Evolutionary conservation across 2,113 vertebrate species (phyloP).

Genomic region (Chascanopsetta lugubris): DNA sequence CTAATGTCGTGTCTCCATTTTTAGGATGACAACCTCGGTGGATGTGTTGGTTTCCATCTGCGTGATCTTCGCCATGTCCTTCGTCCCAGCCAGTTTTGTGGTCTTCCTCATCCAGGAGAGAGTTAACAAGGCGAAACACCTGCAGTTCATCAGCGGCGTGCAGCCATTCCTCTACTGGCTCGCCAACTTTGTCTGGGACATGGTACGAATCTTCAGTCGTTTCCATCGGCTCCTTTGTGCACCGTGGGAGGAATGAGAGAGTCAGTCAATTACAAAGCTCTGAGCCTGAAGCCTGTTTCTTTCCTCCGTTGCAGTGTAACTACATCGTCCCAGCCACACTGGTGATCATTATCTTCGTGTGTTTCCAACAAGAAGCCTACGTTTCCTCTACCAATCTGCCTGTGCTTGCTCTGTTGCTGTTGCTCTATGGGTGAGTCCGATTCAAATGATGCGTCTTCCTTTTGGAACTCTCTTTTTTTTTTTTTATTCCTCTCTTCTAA

Average conservation of each 20-base stretch:
- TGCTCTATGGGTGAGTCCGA: slow-evolving; percentile 92
- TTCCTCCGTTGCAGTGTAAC: slow-evolving; percentile 86
- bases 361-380: slow-evolving; percentile 99
- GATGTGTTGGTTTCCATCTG: slow-evolving; percentile 96
- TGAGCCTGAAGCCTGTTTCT: not conserved
- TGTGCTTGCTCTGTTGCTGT: slow-evolving; percentile 90
- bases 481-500: slow-evolving; percentile 3
- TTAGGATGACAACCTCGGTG: slow-evolving; percentile 97
- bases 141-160: slow-evolving; percentile 98
- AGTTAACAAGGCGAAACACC: slow-evolving; percentile 96
- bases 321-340: slow-evolving; percentile 94
- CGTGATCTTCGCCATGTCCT: slow-evolving; percentile 95
- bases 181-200: slow-evolving; percentile 98
- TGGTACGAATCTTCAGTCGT: slow-evolving; percentile 83
- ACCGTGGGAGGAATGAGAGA: not conserved
- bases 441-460: not conserved
- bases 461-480: slow-evolving; percentile 3
- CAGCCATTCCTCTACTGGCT: slow-evolving; percentile 97
- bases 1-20: too few species aligned
- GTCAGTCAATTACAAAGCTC: not conserved
- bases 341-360: slow-evolving; percentile 97
- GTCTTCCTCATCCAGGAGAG: slow-evolving; percentile 98
- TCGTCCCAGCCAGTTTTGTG: slow-evolving; percentile 93
- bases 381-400: slow-evolving; percentile 97
- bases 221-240: not conserved